Evolutionary conservation across 2,797 vertebrate genomes (phyloP).

Genomic region (Poecilia gillii): DNA sequence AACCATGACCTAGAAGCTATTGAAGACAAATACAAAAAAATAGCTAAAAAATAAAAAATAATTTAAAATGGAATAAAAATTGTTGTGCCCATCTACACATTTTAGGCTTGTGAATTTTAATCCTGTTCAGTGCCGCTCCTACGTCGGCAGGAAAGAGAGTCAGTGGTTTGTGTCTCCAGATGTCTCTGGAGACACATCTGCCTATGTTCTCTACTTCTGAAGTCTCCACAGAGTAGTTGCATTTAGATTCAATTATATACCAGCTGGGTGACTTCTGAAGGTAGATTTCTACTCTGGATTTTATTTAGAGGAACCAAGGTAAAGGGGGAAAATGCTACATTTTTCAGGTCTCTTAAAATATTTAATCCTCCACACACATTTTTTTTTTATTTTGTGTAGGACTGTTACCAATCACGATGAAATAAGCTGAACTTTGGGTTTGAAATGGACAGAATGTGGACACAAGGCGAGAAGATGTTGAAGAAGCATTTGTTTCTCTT

Average conservation of each 20-base stretch:
- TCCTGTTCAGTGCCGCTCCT: not conserved
- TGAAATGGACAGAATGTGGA: not conserved
- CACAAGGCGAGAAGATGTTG: not conserved
- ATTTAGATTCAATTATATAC: not conserved
- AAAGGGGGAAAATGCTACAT: not conserved
- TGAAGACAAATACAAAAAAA: too few relatives aligned
- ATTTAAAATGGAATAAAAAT: too few relatives aligned
- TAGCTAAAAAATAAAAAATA: too few relatives aligned
- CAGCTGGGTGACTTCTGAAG: not conserved
- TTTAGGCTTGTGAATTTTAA: not conserved
- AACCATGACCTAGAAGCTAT: too few relatives aligned
- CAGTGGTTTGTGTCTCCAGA: not conserved
- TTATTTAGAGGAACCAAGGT: not conserved
- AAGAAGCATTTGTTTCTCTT: not conserved
- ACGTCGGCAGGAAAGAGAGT: not conserved
- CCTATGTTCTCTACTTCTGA: not conserved
- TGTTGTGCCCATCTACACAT: too few relatives aligned
- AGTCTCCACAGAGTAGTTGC: not conserved
- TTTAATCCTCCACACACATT: not conserved
- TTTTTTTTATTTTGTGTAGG: not conserved
- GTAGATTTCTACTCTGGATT: not conserved
- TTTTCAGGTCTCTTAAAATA: not conserved
- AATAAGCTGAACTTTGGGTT: not conserved
- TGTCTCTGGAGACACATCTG: not conserved
- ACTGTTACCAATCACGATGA: not conserved